phyloP scores from a whole-genome alignment of 2,113 vertebrate genomes.

The Lophura nycthemera region DNA sequence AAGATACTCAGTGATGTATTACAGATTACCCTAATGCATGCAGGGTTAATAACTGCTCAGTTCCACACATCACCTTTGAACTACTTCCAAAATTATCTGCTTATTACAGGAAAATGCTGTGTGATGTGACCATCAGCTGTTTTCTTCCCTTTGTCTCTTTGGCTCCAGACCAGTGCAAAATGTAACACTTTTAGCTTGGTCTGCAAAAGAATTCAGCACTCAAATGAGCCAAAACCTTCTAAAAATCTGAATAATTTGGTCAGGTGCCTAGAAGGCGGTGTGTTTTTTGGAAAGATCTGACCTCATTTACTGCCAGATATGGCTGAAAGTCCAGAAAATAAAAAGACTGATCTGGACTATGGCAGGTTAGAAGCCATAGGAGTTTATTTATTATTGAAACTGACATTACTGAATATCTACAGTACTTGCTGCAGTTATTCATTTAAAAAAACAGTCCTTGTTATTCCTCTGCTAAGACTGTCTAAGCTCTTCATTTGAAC shows the following conservation, averaged over 20 bases:
- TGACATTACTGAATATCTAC: background rate
- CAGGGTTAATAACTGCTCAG: constrained; percentile 20
- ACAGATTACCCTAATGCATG: background rate
- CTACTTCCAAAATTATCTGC: background rate
- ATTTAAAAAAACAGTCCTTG: background rate
- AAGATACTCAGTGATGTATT: background rate
- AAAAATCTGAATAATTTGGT: background rate
- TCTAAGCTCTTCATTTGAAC: background rate
- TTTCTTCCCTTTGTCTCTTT: constrained; percentile 24
- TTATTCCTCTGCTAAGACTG: background rate
- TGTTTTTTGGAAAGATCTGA: background rate
- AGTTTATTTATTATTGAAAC: background rate
- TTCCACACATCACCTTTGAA: background rate
- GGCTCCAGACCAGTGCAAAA: background rate
- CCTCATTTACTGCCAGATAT: background rate
- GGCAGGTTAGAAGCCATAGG: background rate
- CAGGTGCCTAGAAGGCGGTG: background rate
- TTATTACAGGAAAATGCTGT: constrained; percentile 16
- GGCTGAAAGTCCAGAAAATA: background rate
- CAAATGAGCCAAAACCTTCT: constrained; percentile 14
- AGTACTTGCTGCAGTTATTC: background rate
- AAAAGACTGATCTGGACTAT: background rate
- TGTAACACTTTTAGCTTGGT: background rate
- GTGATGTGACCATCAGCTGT: constrained; percentile 1
- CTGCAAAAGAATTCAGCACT: background rate